Percentiles rank a stretch among this genome's conserved stretches.
phyloP scores from a whole-genome alignment of 2,888 invertebrate species.

The Physocephala rufipes region DNA sequence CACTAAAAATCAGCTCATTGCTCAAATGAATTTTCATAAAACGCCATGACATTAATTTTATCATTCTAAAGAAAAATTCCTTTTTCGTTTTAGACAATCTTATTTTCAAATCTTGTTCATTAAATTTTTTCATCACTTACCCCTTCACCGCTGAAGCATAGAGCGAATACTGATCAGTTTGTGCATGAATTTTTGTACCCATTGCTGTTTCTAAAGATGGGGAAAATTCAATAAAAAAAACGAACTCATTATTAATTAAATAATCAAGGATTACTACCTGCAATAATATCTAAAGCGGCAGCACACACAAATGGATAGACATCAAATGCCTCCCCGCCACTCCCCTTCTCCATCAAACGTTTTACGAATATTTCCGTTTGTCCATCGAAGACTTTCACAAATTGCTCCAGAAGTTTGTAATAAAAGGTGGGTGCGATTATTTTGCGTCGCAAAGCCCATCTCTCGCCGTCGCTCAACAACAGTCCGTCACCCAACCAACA shows the following conservation, averaged over 20 bases:
- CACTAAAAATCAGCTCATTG: constrained; percentile 51
- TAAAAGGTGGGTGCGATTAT: constrained; percentile 82
- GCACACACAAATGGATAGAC: constrained; percentile 71
- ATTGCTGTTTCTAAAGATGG: constrained; percentile 54
- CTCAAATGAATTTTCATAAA: constrained; percentile 52
- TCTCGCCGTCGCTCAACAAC: constrained; percentile 56
- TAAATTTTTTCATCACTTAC: constrained; percentile 66
- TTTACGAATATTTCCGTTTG: constrained; percentile 70
- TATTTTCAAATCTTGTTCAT: too few species aligned
- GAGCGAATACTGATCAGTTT: constrained; percentile 71
- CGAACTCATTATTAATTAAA: neutral
- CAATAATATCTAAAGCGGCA: constrained; percentile 71
- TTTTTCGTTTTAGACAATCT: too few species aligned
- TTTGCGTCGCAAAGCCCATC: constrained; percentile 76
- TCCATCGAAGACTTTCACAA: constrained; percentile 75
- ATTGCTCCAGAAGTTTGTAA: constrained; percentile 79
- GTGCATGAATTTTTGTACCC: constrained; percentile 64
- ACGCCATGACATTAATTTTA: constrained; percentile 52
- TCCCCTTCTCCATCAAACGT: constrained; percentile 67
- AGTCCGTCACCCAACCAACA: too few species aligned
- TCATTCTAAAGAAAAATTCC: constrained; percentile 44
- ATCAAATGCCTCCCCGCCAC: constrained; percentile 66
- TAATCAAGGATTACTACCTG: constrained; percentile 40
- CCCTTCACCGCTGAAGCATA: constrained; percentile 77
- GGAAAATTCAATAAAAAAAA: constrained; percentile 58